Conservation (phyloP, 2,888 invertebrate genomes). For the Tolmerus cingulatus region DNA sequence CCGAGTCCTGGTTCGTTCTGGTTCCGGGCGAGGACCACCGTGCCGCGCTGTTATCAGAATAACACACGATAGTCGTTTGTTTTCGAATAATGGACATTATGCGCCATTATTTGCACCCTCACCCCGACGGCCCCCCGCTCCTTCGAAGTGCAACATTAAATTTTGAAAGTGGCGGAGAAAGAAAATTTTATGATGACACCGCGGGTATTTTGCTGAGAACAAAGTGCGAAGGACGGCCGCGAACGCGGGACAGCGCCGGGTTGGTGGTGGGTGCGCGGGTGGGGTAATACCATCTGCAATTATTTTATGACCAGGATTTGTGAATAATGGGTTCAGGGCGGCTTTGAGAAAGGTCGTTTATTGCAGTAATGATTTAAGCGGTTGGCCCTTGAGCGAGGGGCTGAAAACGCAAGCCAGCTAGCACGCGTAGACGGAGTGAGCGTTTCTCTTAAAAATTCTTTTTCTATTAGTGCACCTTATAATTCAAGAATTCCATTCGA, state of each 20-base stretch:
- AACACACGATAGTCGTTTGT: conserved; percentile 60
- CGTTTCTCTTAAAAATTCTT: no score
- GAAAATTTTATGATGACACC: conserved; percentile 43
- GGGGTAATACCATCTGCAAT: conserved; percentile 25
- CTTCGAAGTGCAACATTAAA: conserved; percentile 45
- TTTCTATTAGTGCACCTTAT: no score
- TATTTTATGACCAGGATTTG: conserved; percentile 30
- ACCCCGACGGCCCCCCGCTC: conserved; percentile 19
- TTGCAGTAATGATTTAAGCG: not conserved
- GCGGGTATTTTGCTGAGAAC: conserved; percentile 41
- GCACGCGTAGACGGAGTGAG: not conserved
- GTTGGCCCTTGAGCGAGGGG: not conserved
- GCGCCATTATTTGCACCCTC: conserved; percentile 57
- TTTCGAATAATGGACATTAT: conserved; percentile 63
- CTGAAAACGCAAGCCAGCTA: not conserved
- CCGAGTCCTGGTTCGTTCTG: not conserved
- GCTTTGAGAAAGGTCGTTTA: conserved; percentile 9
- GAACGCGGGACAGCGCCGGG: not conserved
- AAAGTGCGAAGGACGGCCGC: conserved; percentile 31
- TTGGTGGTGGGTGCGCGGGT: not conserved
- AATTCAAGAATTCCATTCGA: not conserved
- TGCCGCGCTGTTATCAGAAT: conserved; percentile 54
- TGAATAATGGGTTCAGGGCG: conserved; percentile 5
- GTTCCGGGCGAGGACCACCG: conserved; percentile 1
- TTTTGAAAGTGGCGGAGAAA: conserved; percentile 31